Conservation (phyloP, 2,888 invertebrate species). For the Keiferia lycopersicella region DNA sequence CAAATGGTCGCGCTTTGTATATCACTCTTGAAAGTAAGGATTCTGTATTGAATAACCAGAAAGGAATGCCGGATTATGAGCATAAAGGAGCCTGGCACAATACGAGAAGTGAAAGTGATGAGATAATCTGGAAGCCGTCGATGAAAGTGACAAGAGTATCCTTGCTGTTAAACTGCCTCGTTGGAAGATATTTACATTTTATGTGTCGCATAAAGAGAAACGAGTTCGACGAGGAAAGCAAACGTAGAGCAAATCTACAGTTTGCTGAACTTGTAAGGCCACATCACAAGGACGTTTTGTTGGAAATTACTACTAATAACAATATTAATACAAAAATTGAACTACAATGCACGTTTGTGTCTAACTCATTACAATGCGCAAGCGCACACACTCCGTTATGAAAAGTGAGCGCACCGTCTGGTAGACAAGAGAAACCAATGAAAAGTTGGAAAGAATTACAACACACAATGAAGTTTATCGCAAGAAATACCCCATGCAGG, state of each 20-base stretch:
- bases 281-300: neutral
- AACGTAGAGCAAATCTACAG: neutral
- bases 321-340: neutral
- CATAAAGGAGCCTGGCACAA: conserved; percentile 17
- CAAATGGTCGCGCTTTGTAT: conserved; percentile 19
- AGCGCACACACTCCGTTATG: neutral
- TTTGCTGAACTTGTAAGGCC: neutral
- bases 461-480: conserved; percentile 1
- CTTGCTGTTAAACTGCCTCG: conserved; percentile 35
- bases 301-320: neutral
- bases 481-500: neutral
- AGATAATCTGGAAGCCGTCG: conserved; percentile 30
- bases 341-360: neutral
- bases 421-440: conserved; percentile 2
- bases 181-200: conserved; percentile 6
- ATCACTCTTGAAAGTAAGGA: conserved; percentile 19
- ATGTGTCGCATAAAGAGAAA: conserved; percentile 9
- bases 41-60: conserved; percentile 19
- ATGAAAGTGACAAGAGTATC: conserved; percentile 53
- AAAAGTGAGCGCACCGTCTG: neutral
- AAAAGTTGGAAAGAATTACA: conserved; percentile 1
- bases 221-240: neutral
- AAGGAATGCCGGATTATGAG: conserved; percentile 26
- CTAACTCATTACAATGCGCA: neutral
- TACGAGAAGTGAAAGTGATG: conserved; percentile 27